Percentiles rank a stretch among this genome's conserved stretches.
phyloP scores from a whole-genome alignment of 2,888 invertebrate genomes.

The Troides helena region DNA sequence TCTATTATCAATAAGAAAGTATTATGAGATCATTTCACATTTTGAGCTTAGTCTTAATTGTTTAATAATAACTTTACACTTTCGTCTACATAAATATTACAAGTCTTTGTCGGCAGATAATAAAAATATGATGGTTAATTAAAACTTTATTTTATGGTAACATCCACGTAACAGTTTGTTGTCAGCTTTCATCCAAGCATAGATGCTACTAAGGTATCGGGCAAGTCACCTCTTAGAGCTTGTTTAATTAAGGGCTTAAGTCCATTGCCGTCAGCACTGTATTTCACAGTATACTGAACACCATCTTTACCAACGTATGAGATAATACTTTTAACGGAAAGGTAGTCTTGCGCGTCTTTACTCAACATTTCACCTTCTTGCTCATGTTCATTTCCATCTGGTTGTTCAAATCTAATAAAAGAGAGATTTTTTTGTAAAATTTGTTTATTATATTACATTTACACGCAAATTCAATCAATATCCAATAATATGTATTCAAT shows the following conservation, averaged over 20 bases:
- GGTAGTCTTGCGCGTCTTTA: constrained; percentile 55
- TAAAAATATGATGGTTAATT: background rate
- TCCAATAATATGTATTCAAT: too few relatives aligned
- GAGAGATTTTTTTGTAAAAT: background rate
- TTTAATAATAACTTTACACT: background rate
- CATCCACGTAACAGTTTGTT: background rate
- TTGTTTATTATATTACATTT: background rate
- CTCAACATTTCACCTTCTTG: constrained; percentile 61
- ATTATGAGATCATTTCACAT: too few relatives aligned
- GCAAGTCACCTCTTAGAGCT: constrained; percentile 16
- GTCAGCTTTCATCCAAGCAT: constrained; percentile 19
- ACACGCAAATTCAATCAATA: background rate
- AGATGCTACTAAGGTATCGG: constrained; percentile 20
- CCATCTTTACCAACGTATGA: constrained; percentile 57
- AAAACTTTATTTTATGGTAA: background rate
- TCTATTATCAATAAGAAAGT: too few relatives aligned
- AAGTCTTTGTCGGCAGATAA: too few relatives aligned
- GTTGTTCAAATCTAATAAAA: constrained; percentile 38
- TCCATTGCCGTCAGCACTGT: constrained; percentile 69
- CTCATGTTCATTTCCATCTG: constrained; percentile 56
- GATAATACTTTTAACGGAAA: constrained; percentile 56
- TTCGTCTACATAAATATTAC: background rate
- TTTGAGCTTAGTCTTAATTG: background rate
- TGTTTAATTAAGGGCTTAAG: constrained; percentile 47
- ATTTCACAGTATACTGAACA: constrained; percentile 57